These are phyloP conservation scores for Sterna hirundo DNA, from an alignment of 2,113 vertebrate species.

Conservation along the genomic window DNA sequence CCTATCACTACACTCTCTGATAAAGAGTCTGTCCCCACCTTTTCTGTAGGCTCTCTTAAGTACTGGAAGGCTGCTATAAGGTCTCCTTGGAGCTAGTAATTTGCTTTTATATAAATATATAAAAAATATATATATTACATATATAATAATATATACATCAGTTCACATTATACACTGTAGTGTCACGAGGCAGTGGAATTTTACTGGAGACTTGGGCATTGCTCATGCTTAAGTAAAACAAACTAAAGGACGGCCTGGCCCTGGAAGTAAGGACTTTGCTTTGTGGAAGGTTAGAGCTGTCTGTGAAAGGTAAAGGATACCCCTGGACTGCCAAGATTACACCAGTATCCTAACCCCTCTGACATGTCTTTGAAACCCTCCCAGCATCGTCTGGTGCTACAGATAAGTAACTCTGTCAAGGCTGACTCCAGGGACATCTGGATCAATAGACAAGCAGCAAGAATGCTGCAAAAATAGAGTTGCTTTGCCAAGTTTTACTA, in stretches of 20 bases:
- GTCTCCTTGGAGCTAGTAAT: background rate
- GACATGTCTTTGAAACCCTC: background rate
- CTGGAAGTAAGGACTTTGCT: background rate
- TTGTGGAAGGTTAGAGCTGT: background rate
- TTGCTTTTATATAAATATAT: background rate
- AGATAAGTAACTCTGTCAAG: background rate
- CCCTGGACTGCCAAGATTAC: background rate
- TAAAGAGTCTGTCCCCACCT: background rate
- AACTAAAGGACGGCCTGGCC: background rate
- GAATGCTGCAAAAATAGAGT: background rate
- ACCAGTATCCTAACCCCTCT: background rate
- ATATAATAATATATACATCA: background rate
- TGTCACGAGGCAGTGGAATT: background rate
- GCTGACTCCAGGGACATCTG: background rate
- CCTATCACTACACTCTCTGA: background rate
- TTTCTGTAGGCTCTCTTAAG: background rate
- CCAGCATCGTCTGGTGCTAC: rapidly evolving
- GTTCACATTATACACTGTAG: background rate
- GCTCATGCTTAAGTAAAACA: background rate
- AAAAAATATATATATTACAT: background rate
- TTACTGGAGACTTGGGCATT: background rate
- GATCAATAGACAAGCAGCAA: background rate
- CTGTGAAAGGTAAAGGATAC: background rate
- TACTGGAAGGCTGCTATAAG: background rate
- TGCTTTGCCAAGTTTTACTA: background rate